Evolutionary conservation across 2,797 vertebrate species (phyloP), one percentile per base, ranked within the genome.

Genomic region (Melanotaenia trifasciata): DNA sequence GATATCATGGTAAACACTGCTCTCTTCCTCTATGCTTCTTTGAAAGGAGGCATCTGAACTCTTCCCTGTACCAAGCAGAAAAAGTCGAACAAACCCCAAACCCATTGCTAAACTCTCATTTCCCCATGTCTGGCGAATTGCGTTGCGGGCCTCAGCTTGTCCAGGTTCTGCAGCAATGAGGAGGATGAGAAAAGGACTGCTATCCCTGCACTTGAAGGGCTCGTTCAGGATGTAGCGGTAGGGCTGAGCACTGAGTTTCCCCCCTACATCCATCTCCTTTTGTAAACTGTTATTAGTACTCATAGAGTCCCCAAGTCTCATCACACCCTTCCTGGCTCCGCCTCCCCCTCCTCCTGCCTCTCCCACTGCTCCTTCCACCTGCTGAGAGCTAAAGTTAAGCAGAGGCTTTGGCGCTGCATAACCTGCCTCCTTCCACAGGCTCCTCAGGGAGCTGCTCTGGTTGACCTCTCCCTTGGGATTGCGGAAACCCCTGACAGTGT

Each of bases 111-210:
- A 71, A 61, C 96, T 99, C 86, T 98, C 97, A 0, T 99, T 99
- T 18, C 97, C 98, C 98, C 98, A 99, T 0, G 98, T 99, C 81
- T 97, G 96, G 38, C 98, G 95, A 62, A 99, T 99, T 43, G 98
- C 98, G 74, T 96, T 95, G 40, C 98, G 94, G 3, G 98, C 98
- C 67, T 97, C 96, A 0, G 85, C 91, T 88, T 99, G 97, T 56
- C 93, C 87, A 0, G 97, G 97, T 74, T 98, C 98, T 18, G 97
- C 97, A 12, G 96, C 96, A 30, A 99, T 97, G 32, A 99, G 95
- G 45, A 99, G 77, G 86, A 99, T 93, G 74, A 99, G 93, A 79
- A 99, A 99, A 35, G 98, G 98, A 0, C 72, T 82, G 83, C 92
- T 94, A 58, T 96, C 95, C 70, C 93, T 94, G 85, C 98, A 99